These are phyloP conservation scores for Petrolisthes manimaculis DNA, from an alignment of 2,888 invertebrate species.

Conservation along the genomic window DNA sequence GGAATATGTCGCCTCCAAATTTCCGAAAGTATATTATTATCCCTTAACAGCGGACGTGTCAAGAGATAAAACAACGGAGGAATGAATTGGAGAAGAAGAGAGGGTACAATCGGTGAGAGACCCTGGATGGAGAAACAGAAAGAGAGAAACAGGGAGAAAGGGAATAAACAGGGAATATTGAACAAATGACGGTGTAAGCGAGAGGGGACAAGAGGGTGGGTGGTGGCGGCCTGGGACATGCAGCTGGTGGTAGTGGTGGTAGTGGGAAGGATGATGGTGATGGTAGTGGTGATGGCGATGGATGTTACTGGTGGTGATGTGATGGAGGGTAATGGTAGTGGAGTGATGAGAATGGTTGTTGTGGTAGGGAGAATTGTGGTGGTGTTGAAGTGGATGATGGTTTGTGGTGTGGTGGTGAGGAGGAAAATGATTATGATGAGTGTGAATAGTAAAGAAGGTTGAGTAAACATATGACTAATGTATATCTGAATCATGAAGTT, in stretches of 20 bases:
- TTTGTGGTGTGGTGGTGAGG: not conserved
- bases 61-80: not conserved
- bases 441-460: not conserved
- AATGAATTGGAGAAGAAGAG: not conserved
- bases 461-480: too few relatives aligned
- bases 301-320: not conserved
- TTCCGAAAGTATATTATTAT: too few relatives aligned
- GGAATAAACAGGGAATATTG: not conserved
- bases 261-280: too few relatives aligned
- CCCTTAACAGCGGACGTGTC: too few relatives aligned
- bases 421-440: not conserved
- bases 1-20: too few relatives aligned
- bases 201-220: too few relatives aligned
- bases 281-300: conserved; percentile 18
- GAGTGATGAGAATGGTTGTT: not conserved
- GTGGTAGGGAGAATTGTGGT: not conserved
- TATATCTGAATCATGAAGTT: too few relatives aligned
- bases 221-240: too few relatives aligned
- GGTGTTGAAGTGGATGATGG: not conserved
- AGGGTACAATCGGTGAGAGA: not conserved
- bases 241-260: conserved; percentile 33
- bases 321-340: not conserved
- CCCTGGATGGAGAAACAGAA: not conserved
- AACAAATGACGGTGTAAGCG: not conserved
- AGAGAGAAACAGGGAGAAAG: not conserved